phyloP scores from a whole-genome alignment of 2,797 vertebrate genomes.

The Rousettus madagascariensis region DNA sequence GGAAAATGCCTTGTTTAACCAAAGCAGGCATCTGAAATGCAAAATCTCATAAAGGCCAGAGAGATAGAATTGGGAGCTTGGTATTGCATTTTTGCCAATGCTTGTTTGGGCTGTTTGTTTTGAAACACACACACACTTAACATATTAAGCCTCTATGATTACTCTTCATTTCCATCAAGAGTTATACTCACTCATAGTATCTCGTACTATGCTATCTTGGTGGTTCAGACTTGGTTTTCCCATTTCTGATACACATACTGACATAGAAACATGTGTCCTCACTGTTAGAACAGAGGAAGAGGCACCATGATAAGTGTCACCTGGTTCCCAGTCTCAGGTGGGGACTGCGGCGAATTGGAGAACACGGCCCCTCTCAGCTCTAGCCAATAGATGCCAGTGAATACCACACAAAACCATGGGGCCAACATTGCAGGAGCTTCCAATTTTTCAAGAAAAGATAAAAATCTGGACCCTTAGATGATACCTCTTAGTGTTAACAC shows the following conservation, averaged over 20 bases:
- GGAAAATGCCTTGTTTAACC: neutral
- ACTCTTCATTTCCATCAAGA: neutral
- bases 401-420: neutral
- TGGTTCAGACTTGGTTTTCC: neutral
- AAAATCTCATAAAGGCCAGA: neutral
- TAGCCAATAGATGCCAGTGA: neutral
- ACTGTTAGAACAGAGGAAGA: neutral
- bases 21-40: neutral
- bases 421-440: neutral
- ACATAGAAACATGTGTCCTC: neutral
- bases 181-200: neutral
- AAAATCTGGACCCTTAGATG: neutral
- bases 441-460: neutral
- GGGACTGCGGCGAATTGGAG: neutral
- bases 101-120: neutral
- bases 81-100: neutral
- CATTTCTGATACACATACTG: rapidly evolving
- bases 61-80: neutral
- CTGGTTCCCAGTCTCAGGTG: neutral
- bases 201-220: neutral
- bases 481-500: neutral
- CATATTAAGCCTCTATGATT: no score
- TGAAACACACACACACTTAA: neutral
- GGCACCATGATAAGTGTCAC: neutral
- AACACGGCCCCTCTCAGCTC: no score